Percentiles rank a stretch among this genome's conserved stretches.
Conservation (phyloP, 2,888 invertebrate genomes). For the Drosophila acutilabella region DNA sequence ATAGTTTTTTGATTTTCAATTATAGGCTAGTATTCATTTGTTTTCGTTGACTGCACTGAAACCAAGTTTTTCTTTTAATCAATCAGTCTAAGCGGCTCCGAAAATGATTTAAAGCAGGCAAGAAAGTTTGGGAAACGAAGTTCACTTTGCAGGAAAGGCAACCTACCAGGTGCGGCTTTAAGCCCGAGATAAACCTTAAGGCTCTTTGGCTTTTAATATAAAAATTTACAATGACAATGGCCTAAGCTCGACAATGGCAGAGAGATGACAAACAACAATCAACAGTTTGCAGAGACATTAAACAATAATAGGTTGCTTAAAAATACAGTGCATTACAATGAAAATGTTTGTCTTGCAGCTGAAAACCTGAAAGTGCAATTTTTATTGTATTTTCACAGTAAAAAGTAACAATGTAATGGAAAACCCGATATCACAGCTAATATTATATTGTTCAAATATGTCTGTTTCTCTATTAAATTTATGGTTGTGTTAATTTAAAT, state of each 20-base stretch:
- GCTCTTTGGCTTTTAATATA: conserved; percentile 11
- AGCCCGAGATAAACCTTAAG: conserved; percentile 1
- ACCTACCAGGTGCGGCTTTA: not conserved
- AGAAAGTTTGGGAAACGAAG: not conserved
- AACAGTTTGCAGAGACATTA: conserved; percentile 3
- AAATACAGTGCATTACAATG: not conserved
- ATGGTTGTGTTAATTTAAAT: not conserved
- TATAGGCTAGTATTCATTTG: too few relatives aligned
- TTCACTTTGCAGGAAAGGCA: not conserved
- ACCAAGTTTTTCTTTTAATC: too few relatives aligned
- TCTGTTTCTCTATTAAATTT: not conserved
- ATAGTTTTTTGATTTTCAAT: too few relatives aligned
- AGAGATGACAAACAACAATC: conserved; percentile 8
- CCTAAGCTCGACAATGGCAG: conserved; percentile 11
- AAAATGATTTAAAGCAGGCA: not conserved
- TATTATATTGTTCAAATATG: not conserved
- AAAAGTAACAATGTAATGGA: not conserved
- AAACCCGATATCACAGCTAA: not conserved
- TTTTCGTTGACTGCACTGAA: too few relatives aligned
- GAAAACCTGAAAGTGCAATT: not conserved
- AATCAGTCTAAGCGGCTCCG: too few relatives aligned
- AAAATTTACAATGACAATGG: conserved; percentile 6
- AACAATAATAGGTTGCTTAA: not conserved
- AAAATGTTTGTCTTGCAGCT: not conserved
- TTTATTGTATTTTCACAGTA: not conserved